Conservation (phyloP, 2,113 vertebrate species). For the Syrrhaptes paradoxus region DNA sequence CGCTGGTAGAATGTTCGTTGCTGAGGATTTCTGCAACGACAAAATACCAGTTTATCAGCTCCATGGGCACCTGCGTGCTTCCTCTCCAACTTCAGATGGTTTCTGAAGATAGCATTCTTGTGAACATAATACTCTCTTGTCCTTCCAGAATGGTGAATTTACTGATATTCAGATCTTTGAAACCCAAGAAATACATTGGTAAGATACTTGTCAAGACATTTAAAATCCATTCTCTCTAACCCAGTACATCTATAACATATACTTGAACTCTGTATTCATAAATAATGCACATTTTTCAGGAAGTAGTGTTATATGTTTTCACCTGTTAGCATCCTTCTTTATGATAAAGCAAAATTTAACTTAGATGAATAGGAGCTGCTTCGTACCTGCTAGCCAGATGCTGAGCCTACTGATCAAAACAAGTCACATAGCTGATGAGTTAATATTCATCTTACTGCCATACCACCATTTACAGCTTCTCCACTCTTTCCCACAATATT, state of each 20-base stretch:
- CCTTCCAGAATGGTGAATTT: constrained; percentile 57
- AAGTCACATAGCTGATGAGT: background rate
- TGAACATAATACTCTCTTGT: constrained; percentile 33
- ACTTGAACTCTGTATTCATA: constrained; percentile 4
- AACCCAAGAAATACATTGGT: constrained; percentile 38
- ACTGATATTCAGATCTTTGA: constrained; percentile 53
- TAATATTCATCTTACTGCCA: constrained; percentile 9
- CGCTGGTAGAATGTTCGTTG: background rate
- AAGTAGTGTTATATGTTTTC: background rate
- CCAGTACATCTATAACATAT: background rate
- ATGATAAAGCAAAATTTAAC: background rate
- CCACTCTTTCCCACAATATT: constrained; percentile 7
- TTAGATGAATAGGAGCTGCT: background rate
- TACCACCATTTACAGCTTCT: background rate
- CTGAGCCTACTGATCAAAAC: constrained; percentile 7
- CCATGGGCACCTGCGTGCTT: background rate
- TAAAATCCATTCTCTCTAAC: constrained; percentile 32
- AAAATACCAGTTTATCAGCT: background rate
- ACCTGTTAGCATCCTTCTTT: background rate
- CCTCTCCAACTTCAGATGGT: background rate
- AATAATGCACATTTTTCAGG: constrained; percentile 12
- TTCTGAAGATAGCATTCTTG: background rate
- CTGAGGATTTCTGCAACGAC: background rate
- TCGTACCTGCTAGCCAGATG: background rate
- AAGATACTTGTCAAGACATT: constrained; percentile 19